Percentiles rank a stretch among this genome's conserved stretches.
Evolutionary conservation across 2,797 vertebrate genomes (phyloP).

Genomic region (Synanceia verrucosa): DNA sequence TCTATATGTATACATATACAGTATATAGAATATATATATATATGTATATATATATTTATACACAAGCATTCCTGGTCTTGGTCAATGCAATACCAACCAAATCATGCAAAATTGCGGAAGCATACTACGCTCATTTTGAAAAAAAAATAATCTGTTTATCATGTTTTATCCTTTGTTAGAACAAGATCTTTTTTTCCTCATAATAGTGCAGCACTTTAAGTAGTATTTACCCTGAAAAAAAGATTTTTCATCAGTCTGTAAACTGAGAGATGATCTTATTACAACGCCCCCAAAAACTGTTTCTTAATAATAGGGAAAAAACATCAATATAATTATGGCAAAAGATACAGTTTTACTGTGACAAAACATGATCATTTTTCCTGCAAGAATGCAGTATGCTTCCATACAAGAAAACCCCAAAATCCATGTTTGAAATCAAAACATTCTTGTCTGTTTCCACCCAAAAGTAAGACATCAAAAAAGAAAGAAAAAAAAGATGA

Average conservation of each 20-base stretch:
- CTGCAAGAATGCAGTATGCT: conserved; percentile 73
- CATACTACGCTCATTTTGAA: conserved; percentile 66
- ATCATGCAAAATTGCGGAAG: conserved; percentile 82
- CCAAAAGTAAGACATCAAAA: conserved; percentile 57
- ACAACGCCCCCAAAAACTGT: conserved; percentile 27
- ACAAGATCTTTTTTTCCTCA: conserved; percentile 40
- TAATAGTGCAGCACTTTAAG: background rate
- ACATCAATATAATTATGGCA: background rate
- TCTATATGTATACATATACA: conserved; percentile 58
- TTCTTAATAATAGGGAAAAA: conserved; percentile 14
- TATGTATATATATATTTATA: conserved; percentile 47
- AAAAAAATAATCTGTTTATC: conserved; percentile 30
- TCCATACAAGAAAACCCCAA: conserved; percentile 60
- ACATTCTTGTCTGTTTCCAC: conserved; percentile 57
- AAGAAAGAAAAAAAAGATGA: conserved; percentile 60
- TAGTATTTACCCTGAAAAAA: background rate
- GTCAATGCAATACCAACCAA: conserved; percentile 78
- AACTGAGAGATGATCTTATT: conserved; percentile 41
- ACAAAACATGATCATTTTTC: conserved; percentile 33
- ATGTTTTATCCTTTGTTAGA: conserved; percentile 22
- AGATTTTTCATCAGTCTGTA: background rate
- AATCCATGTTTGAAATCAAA: conserved; percentile 66
- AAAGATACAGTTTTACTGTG: background rate
- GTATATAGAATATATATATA: conserved; percentile 45
- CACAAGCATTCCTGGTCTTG: conserved; percentile 76